Base-by-base conservation (phyloP, 1,140 invertebrate species). In the Drosophila lowei region DNA sequence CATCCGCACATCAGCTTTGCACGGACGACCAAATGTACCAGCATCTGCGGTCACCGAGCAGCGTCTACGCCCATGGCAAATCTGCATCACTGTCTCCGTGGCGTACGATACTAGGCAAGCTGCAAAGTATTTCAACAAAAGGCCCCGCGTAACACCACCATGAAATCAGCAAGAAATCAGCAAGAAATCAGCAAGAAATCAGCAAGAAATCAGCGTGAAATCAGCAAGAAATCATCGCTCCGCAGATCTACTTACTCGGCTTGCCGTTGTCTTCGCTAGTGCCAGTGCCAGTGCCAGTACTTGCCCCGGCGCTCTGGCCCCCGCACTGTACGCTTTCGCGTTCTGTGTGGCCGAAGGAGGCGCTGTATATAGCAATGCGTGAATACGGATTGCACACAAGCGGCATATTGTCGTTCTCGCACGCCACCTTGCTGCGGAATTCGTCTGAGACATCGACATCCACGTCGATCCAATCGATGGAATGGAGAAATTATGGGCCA, bases 291-390 rank as follows among this genome's bases (percentile, higher is more conserved):
- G 11, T 38, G 1, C 97, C 95, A 15, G 47, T 62, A 91, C 97
- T 98, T 75, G 97, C 94, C 65, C 96, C 53, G 0, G 48, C 38
- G n/a, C 74, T 56, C 21, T 61, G 74, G 3, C 48, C 65, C 3
- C 60, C 93, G 92, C 97, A 98, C 81, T 97, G 95, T 54, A 96
- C 93, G 50, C 95, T 97, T 85, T 97, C 96, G 79, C 96, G 95
- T 91, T 96, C 95, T 0, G 96, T 97, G 64, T 97, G 93, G 5
- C 97, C 97, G 91, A 96, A 98, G 85, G 95, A 95, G 3, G 97
- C 97, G 42, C 96, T 97, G 92, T 97, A 98, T 77, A 99, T 95
- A 42, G 96, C 97, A 8, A 99, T 95, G 81, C 97, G 93, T 6
- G 95, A 94, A 89, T 95, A 95, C 21, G 95, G 95, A 91, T 95